Conservation (phyloP, 64 coral and sea anemone species). For the Montipora efflorescens region DNA sequence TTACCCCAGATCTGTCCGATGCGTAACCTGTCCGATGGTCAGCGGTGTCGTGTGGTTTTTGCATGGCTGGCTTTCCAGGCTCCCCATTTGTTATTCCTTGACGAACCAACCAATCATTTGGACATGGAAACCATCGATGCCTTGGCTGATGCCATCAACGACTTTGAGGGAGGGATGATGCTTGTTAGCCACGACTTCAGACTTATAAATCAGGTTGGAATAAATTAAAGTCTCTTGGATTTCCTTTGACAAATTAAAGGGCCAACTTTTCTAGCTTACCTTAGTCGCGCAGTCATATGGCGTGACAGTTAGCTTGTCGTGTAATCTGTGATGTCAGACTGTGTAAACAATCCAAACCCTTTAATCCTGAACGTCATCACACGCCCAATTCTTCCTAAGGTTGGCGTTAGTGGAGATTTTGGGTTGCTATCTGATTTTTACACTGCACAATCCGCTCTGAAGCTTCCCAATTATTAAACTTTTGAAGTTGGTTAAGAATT, state of each 20-base stretch:
- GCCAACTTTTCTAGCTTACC: no score
- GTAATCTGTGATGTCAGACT: no score
- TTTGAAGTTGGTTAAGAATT: no score
- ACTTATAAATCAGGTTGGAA: slow-evolving; percentile 90
- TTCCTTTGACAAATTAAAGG: neutral
- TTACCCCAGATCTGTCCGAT: slow-evolving; percentile 84
- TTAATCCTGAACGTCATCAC: no score
- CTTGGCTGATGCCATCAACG: slow-evolving; percentile 92
- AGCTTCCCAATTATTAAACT: no score
- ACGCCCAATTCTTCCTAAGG: no score
- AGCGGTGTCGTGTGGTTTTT: slow-evolving; percentile 97
- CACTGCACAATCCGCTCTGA: no score
- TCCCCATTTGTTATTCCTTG: slow-evolving; percentile 92
- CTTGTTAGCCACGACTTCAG: slow-evolving; percentile 98
- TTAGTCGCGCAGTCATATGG: no score
- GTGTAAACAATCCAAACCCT: no score
- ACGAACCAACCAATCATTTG: slow-evolving; percentile 99
- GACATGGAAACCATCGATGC: slow-evolving; percentile 99
- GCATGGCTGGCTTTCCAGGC: slow-evolving; percentile 96
- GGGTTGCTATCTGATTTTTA: no score
- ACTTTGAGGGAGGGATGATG: slow-evolving; percentile 95
- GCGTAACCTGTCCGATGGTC: slow-evolving; percentile 94
- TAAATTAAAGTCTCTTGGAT: neutral
- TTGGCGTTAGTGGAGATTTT: no score
- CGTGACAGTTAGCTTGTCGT: no score